These are phyloP conservation scores for Buteo buteo DNA, from an alignment of 2,113 vertebrate genomes.

Conservation along the genomic window DNA sequence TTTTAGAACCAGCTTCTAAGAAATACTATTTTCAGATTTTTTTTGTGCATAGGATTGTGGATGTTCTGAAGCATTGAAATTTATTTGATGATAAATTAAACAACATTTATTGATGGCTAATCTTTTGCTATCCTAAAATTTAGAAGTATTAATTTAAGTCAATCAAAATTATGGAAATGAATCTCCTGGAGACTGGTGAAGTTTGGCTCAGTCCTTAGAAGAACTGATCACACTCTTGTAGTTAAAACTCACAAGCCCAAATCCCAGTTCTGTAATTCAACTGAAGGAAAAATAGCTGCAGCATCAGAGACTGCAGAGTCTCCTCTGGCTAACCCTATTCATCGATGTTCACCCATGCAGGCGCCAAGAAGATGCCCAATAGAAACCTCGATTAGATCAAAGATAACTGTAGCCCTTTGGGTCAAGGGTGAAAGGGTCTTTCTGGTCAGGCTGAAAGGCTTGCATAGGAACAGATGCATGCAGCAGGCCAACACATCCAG, in stretches of 20 bases:
- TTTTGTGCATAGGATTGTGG: not conserved
- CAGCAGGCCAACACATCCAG: not conserved
- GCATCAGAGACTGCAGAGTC: not conserved
- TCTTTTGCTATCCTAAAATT: not conserved
- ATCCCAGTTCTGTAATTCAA: not conserved
- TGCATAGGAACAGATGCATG: accelerated
- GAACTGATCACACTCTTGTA: not conserved
- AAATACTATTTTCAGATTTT: not conserved
- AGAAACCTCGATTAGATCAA: not conserved
- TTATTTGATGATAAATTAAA: not conserved
- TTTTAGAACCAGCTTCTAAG: not conserved
- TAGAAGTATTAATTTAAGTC: not conserved
- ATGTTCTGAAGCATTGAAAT: not conserved
- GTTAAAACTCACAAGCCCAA: not conserved
- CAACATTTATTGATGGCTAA: not conserved
- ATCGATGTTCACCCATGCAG: not conserved
- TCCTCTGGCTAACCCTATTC: not conserved
- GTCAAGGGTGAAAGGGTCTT: not conserved
- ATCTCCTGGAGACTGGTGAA: not conserved
- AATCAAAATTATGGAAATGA: not conserved
- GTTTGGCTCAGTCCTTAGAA: not conserved
- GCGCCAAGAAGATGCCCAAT: not conserved
- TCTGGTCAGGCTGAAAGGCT: not conserved
- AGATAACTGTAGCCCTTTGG: not conserved
- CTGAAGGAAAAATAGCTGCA: not conserved